These are phyloP conservation scores for Psittacus erithacus DNA, from an alignment of 2,113 vertebrate genomes.

Conservation along the genomic window DNA sequence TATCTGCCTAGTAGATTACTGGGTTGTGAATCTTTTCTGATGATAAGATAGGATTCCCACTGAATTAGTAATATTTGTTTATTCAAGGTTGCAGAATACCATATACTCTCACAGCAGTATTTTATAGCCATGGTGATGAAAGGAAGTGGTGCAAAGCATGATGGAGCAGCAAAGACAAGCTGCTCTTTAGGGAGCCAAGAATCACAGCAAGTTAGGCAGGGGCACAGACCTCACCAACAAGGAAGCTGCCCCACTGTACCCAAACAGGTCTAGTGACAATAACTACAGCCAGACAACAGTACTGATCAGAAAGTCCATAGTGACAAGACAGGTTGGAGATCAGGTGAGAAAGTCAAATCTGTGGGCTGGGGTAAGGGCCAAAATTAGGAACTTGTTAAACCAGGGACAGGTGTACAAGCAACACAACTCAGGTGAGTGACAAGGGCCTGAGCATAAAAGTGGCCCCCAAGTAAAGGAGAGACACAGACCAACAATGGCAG, in stretches of 20 bases:
- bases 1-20: background rate
- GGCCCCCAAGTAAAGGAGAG: background rate
- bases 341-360: background rate
- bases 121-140: background rate
- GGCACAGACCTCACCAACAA: background rate
- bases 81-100: background rate
- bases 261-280: background rate
- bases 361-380: background rate
- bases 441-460: background rate
- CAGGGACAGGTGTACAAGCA: background rate
- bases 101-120: background rate
- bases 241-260: rapidly evolving
- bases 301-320: background rate
- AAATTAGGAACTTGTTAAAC: background rate
- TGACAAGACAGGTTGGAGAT: background rate
- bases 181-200: background rate
- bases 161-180: background rate
- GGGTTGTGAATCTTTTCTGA: background rate
- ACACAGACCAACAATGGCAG: rapidly evolving
- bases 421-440: background rate
- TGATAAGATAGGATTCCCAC: background rate
- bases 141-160: background rate
- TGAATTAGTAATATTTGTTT: background rate
- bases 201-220: background rate
- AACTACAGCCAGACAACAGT: background rate